Base-by-base conservation (phyloP, 1,140 invertebrate species). In the Coenobita brevimanus region DNA sequence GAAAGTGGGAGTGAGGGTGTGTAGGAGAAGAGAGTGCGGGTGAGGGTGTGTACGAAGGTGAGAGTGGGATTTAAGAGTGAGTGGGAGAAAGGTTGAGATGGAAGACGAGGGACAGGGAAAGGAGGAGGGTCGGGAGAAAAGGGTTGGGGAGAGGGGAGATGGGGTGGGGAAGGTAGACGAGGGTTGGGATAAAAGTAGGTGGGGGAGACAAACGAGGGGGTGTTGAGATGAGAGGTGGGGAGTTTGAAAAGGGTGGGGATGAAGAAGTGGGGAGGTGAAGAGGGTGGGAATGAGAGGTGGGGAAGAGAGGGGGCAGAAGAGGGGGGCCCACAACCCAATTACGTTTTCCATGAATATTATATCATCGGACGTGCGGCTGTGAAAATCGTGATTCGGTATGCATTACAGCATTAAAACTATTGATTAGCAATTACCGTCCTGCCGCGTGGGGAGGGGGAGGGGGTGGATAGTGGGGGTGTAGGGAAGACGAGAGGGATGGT, bases 291-390 rank as follows among this genome's bases (percentile, higher is more conserved):
- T 8, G 50, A 21, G 8, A 21, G 8, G 50, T 54, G 50, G 50
- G 21, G 50, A 21, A 21, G 50, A 17, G 6, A 67, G 64, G 64
- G n/a, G n/a, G n/a, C n/a, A n/a, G n/a, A n/a, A n/a, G n/a, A n/a
- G n/a, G n/a, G n/a, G 43, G n/a, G 24, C 8, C 21, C 57, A n/a
- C 27, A 60, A 81, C 79, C 27, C 62, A 73, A 83, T 83, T 83
- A 73, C 43, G 82, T 73, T 71, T 73, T 73, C 82, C 60, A 83
- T 83, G 67, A 83, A 83, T 83, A 83, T 83, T 83, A 75, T 73
- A 83, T 83, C 17, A 83, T 57, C 75, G 73, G 36, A 67, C 67
- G 64, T 54, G 41, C 60, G 15, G 41, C 27, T 27, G 38, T 54
- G 38, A 27, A 27, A 54, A 64, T 24, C 41, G 57, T 33, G 82